Evolutionary conservation across 1,140 invertebrate species (phyloP).

Genomic region (Drosophila orosa): DNA sequence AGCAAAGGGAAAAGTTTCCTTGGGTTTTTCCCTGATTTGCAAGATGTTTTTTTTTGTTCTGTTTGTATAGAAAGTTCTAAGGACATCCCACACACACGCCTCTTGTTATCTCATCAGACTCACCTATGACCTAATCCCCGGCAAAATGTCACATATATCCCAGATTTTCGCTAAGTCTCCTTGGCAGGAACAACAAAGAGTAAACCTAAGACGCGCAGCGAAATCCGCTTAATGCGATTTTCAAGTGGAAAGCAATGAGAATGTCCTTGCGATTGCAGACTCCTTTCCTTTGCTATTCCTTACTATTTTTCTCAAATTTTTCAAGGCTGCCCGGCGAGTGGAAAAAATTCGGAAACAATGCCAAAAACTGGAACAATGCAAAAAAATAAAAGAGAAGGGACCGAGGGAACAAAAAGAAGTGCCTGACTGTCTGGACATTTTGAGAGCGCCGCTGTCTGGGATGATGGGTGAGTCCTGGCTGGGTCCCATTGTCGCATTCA

Average conservation of each 20-base stretch:
- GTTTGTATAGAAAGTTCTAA: slow-evolving; percentile 1
- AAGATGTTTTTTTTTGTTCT: slow-evolving; percentile 11
- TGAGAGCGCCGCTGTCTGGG: slow-evolving; percentile 49
- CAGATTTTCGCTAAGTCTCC: slow-evolving; percentile 19
- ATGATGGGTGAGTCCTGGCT: slow-evolving; percentile 36
- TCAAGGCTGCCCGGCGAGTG: slow-evolving; percentile 57
- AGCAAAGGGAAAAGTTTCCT: slow-evolving; percentile 30
- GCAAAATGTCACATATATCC: slow-evolving; percentile 51
- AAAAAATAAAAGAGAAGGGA: slow-evolving; percentile 30
- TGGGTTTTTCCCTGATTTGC: slow-evolving; percentile 4
- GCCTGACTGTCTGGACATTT: slow-evolving; percentile 67
- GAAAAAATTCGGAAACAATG: slow-evolving; percentile 57
- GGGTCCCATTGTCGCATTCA: slow-evolving; percentile 59
- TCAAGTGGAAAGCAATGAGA: slow-evolving; percentile 72
- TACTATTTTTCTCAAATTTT: slow-evolving; percentile 44
- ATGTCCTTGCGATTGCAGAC: slow-evolving; percentile 32
- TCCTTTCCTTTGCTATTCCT: slow-evolving; percentile 20
- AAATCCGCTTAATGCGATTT: slow-evolving; percentile 76
- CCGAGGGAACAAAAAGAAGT: slow-evolving; percentile 54
- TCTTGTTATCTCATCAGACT: slow-evolving; percentile 37
- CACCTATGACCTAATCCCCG: slow-evolving; percentile 59
- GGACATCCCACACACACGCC: slow-evolving; percentile 39
- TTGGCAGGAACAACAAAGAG: slow-evolving; percentile 1
- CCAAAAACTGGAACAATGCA: slow-evolving; percentile 65
- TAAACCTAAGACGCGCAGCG: slow-evolving; percentile 49